Base-by-base conservation (phyloP, 2,113 vertebrate species). In the Gobio gobio region DNA sequence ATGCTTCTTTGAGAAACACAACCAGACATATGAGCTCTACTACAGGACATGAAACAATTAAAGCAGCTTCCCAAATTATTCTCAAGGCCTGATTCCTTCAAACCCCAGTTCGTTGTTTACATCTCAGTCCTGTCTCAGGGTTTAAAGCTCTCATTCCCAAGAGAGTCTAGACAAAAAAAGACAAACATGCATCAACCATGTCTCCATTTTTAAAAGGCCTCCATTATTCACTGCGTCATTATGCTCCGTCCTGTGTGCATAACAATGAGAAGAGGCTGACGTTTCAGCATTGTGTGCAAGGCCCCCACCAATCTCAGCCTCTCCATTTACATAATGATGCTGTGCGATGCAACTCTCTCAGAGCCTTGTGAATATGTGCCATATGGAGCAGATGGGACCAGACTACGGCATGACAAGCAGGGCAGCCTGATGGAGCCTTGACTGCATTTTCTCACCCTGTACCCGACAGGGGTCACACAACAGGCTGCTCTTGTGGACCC, bases 241-340 rank as follows among this genome's bases (percentile, higher is more conserved):
- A 91, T 85, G 56, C 82, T 83, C 87, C 59, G 80, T 81, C 43
- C 84, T 88, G 82, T 88, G 72, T 87, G 84, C 20, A 51, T 61
- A 29, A 77, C 90, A 89, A 90, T 91, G 89, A 86, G 29, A 45
- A 49, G 45, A 83, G 74, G 22, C n/a, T 66, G 47, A 36, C 7
- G 56, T 36, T 70, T 56, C 4, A 6, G 54, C 20, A 33, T 78
- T 59, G 54, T 59, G n/a, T 58, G 22, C 22, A 43, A 40, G 13
- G 29, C 33, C 61, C 61, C 51, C 20, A 61, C 68, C 8, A 26
- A 87, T 83, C 87, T 43, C 86, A 24, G 86, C 29, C n/a, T 89
- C 86, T 61, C 5, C 36, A 92, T 93, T 93, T 90, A 68, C 93
- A 94, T 92, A 93, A 92, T 89, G 91, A 91, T 80, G 91, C 84